Conservation (phyloP, 30 jellyfish, hydroid and myxozoan genomes). For the Aurelia aurita complex sp. Pacific region DNA sequence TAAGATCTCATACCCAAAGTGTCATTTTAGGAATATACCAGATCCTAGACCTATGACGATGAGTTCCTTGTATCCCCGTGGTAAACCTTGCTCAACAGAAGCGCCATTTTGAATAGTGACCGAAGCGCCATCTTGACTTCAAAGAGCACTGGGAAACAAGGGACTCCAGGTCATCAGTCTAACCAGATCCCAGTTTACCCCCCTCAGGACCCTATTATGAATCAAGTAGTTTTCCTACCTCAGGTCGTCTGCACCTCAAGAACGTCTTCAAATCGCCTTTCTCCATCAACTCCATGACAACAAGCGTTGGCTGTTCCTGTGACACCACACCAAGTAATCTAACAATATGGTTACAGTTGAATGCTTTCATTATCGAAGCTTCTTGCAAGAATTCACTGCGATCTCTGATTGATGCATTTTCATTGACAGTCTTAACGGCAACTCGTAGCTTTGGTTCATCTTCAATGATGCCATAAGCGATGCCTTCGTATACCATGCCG, state of each 20-base stretch:
- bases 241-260: conserved; percentile 88
- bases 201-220: too few species aligned
- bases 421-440: conserved; percentile 96
- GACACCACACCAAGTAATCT: conserved; percentile 94
- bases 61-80: too few species aligned
- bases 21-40: too few species aligned
- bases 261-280: conserved; percentile 92
- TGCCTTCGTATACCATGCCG: conserved; percentile 98
- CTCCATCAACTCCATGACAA: conserved; percentile 98
- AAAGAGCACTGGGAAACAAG: too few species aligned
- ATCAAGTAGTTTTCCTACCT: conserved; percentile 47
- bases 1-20: too few species aligned
- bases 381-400: conserved; percentile 93
- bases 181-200: too few species aligned
- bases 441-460: conserved; percentile 85
- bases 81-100: too few species aligned
- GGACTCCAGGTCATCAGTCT: too few species aligned
- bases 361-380: conserved; percentile 97
- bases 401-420: conserved; percentile 92
- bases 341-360: conserved; percentile 92
- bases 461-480: conserved; percentile 81
- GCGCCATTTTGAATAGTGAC: too few species aligned
- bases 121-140: too few species aligned
- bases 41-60: too few species aligned
- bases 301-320: conserved; percentile 97